These are phyloP conservation scores for Serinus canaria DNA, from an alignment of 2,113 vertebrate species.

Conservation along the genomic window DNA sequence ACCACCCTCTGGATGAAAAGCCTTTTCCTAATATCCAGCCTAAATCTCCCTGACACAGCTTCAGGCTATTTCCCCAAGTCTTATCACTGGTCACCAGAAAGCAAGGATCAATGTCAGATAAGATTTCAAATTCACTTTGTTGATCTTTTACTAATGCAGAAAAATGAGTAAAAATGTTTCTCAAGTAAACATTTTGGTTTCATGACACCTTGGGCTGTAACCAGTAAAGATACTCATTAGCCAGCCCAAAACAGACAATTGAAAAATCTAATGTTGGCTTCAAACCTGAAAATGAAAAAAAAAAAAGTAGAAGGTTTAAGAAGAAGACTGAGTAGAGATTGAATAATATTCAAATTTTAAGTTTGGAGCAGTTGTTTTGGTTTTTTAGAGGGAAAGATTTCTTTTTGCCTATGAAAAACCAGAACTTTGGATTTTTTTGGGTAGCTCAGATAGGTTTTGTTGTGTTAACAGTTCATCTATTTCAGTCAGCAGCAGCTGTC, in stretches of 20 bases:
- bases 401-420: background rate
- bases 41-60: background rate
- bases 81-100: background rate
- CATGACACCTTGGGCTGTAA: background rate
- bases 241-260: background rate
- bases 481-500: background rate
- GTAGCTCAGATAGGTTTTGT: background rate
- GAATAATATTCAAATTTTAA: background rate
- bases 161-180: background rate
- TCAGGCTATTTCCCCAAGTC: background rate
- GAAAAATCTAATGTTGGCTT: background rate
- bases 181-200: background rate
- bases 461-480: background rate
- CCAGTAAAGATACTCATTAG: background rate
- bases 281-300: background rate
- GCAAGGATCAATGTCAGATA: background rate
- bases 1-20: background rate
- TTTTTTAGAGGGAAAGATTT: background rate
- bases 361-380: background rate
- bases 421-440: background rate
- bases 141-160: background rate
- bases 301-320: background rate
- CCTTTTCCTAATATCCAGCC: background rate
- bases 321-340: background rate
- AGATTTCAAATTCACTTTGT: rapidly evolving